A percentile compares a stretch with the other conserved stretches of the same genome.
Evolutionary conservation across 2,113 vertebrate genomes (phyloP).

Genomic region (Toxotes chatareus): DNA sequence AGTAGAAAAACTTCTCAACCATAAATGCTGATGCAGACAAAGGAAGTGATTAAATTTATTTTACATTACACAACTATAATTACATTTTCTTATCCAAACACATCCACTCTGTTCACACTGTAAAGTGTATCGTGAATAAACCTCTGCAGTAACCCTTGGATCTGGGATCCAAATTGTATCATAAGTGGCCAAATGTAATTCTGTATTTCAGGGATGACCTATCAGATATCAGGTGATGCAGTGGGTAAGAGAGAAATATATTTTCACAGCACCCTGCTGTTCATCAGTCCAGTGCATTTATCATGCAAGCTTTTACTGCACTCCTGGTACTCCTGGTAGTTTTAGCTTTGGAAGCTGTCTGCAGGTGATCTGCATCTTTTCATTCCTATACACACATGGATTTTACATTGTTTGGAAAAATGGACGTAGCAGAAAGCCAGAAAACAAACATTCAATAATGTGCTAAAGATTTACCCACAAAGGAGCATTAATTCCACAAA

Average conservation of each 20-base stretch:
- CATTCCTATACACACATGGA: neutral
- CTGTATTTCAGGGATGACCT: slow-evolving; percentile 24
- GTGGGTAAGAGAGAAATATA: neutral
- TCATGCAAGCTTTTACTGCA: slow-evolving; percentile 15
- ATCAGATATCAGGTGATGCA: slow-evolving; percentile 2
- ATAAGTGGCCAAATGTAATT: neutral
- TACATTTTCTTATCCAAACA: slow-evolving; percentile 3
- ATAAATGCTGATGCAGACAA: neutral
- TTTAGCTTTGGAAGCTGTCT: neutral
- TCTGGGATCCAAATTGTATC: neutral
- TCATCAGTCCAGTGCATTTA: slow-evolving; percentile 15
- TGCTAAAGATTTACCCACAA: slow-evolving; percentile 53
- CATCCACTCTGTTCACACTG: neutral
- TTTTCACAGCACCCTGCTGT: neutral
- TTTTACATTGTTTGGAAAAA: slow-evolving; percentile 26
- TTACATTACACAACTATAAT: slow-evolving; percentile 16
- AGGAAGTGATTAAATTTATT: slow-evolving; percentile 11
- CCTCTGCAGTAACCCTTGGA: neutral
- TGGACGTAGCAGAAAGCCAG: slow-evolving; percentile 22
- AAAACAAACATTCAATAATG: slow-evolving; percentile 62
- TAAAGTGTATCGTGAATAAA: neutral
- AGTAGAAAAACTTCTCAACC: neutral
- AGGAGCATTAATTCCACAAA: slow-evolving; percentile 58
- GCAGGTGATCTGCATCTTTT: slow-evolving; percentile 10
- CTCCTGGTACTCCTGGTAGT: neutral